Conservation (phyloP, 53 echinoderm and acorn worm genomes). For the Glandiceps talaboti region DNA sequence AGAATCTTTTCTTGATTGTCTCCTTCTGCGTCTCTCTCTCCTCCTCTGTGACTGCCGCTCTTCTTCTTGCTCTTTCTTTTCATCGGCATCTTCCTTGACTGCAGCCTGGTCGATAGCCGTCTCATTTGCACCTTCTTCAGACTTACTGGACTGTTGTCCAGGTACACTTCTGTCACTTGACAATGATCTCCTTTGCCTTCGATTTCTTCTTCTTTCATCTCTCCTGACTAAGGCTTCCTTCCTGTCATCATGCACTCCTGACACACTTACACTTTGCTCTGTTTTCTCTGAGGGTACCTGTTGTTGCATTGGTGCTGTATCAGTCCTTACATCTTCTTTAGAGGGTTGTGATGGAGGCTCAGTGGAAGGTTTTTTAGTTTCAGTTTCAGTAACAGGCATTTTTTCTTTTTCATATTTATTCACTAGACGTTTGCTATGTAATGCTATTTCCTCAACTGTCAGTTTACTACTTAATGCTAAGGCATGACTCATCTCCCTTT, state of each 20-base stretch:
- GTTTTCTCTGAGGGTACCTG: neutral
- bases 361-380: neutral
- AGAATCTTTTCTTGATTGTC: neutral
- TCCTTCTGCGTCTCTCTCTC: neutral
- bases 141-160: neutral
- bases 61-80: neutral
- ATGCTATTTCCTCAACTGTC: neutral
- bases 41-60: neutral
- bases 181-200: neutral
- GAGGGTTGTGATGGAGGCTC: neutral
- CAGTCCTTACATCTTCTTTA: neutral
- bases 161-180: neutral
- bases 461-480: neutral
- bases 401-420: neutral
- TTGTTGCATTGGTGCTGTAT: neutral
- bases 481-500: neutral
- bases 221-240: neutral
- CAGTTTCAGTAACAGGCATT: neutral
- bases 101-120: neutral
- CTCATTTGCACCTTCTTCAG: neutral
- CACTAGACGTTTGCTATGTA: neutral
- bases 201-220: neutral
- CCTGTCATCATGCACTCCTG: neutral
- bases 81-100: neutral
- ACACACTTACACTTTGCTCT: neutral